phyloP scores from a whole-genome alignment of 1,140 invertebrate genomes.

The Drosophila ercepeae region DNA sequence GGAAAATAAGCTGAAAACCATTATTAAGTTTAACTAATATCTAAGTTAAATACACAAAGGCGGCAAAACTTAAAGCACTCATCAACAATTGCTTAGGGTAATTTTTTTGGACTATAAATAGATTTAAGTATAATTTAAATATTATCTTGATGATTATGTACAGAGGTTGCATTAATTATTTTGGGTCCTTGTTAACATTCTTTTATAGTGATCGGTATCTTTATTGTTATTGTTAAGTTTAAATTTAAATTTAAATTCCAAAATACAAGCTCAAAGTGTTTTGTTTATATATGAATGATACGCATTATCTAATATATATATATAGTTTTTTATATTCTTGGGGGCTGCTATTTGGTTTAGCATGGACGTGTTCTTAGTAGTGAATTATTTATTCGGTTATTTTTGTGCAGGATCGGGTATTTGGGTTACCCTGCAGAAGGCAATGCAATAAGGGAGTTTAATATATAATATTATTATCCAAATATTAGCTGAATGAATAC shows the following conservation, averaged over 20 bases:
- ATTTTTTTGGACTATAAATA: constrained; percentile 30
- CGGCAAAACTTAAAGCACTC: constrained; percentile 70
- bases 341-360: constrained; percentile 51
- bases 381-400: constrained; percentile 28
- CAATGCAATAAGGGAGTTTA: neutral
- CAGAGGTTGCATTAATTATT: constrained; percentile 33
- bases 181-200: constrained; percentile 68
- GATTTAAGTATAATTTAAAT: constrained; percentile 35
- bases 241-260: constrained; percentile 74
- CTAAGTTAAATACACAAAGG: constrained; percentile 63
- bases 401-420: constrained; percentile 11
- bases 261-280: constrained; percentile 73
- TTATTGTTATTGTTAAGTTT: constrained; percentile 42
- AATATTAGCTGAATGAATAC: neutral
- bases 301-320: constrained; percentile 47
- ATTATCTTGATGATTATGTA: constrained; percentile 42
- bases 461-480: neutral
- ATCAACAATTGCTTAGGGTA: constrained; percentile 74
- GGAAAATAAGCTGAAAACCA: constrained; percentile 20
- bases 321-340: constrained; percentile 18
- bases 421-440: neutral
- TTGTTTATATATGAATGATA: constrained; percentile 52
- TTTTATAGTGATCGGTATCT: constrained; percentile 33
- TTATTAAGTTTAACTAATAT: constrained; percentile 18
- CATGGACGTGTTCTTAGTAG: constrained; percentile 57